phyloP scores from a whole-genome alignment of 2,888 invertebrate species.

The Drosophila falleni region DNA sequence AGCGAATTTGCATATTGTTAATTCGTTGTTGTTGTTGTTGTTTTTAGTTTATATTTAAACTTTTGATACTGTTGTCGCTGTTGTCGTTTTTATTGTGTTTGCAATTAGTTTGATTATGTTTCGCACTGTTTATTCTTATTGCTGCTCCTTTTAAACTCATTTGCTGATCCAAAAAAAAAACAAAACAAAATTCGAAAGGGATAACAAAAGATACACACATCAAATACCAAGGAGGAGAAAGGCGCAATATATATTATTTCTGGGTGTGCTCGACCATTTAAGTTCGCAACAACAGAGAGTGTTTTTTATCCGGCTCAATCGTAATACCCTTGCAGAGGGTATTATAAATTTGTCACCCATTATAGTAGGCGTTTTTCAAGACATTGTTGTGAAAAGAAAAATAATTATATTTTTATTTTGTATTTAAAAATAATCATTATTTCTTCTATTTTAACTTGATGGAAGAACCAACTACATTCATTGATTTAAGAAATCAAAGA shows the following conservation, averaged over 20 bases:
- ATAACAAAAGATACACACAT: background rate
- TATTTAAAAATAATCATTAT: no score
- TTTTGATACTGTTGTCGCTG: background rate
- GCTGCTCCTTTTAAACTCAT: constrained; percentile 2
- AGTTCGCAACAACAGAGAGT: background rate
- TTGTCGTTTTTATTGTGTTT: constrained; percentile 25
- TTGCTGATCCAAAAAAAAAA: constrained; percentile 1
- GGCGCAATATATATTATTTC: constrained; percentile 2
- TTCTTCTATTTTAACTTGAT: no score
- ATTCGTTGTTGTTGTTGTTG: background rate
- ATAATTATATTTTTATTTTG: no score
- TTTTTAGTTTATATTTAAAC: constrained; percentile 6
- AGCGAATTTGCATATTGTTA: constrained; percentile 55
- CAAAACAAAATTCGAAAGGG: background rate
- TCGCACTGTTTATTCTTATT: background rate
- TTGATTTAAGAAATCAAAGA: no score
- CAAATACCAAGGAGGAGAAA: background rate
- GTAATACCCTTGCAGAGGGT: no score
- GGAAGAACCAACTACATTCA: no score
- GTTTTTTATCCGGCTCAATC: no score
- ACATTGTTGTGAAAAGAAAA: no score
- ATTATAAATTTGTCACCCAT: background rate
- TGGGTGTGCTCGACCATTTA: background rate
- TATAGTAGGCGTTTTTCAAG: no score
- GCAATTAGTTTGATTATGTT: constrained; percentile 19